Percentiles rank a stretch among this genome's conserved stretches.
phyloP scores from a whole-genome alignment of 1,140 invertebrate species.

The Lordiphosa collinella region DNA sequence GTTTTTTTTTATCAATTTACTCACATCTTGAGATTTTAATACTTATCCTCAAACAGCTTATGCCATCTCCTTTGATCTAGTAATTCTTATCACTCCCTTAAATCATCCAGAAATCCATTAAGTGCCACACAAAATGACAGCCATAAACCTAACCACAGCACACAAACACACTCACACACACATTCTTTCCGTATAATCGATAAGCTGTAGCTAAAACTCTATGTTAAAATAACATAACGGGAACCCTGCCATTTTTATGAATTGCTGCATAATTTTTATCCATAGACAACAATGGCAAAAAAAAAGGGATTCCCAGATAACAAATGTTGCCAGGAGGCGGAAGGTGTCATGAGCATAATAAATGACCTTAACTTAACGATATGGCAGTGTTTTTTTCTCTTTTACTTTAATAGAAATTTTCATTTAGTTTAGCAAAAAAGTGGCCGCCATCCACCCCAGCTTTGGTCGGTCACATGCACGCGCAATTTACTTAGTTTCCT shows the following conservation, averaged over 20 bases:
- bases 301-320: conserved; percentile 26
- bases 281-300: conserved; percentile 47
- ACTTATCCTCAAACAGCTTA: no score
- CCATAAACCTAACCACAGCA: conserved; percentile 37
- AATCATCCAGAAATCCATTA: conserved; percentile 17
- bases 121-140: conserved; percentile 19
- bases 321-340: conserved; percentile 54
- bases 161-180: conserved; percentile 2
- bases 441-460: conserved; percentile 35
- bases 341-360: conserved; percentile 72
- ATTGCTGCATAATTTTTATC: conserved; percentile 64
- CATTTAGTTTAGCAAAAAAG: conserved; percentile 24
- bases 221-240: conserved; percentile 51
- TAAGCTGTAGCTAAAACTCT: conserved; percentile 46
- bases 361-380: conserved; percentile 70
- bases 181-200: conserved; percentile 35
- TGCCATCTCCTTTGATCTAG: no score
- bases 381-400: conserved; percentile 43
- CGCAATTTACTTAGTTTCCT: conserved; percentile 61
- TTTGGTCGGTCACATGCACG: conserved; percentile 45
- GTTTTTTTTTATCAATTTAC: no score
- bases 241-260: conserved; percentile 56
- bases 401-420: conserved; percentile 62
- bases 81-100: no score
- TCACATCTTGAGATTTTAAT: no score